Evolutionary conservation across 2,113 vertebrate species (phyloP).

Genomic region (Corythaixoides concolor): DNA sequence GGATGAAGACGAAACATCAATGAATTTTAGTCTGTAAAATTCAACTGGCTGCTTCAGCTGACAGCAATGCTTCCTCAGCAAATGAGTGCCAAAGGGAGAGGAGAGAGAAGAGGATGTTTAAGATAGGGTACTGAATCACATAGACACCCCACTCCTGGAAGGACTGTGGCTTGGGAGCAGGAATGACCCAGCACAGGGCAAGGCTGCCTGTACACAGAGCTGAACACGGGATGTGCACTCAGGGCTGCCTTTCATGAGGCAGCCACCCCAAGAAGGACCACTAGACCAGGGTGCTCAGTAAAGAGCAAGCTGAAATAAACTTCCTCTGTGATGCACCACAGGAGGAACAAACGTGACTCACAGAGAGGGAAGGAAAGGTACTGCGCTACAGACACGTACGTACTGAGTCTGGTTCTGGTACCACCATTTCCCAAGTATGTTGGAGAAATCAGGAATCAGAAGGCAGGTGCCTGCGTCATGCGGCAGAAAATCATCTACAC

Average conservation of each 20-base stretch:
- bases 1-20: neutral
- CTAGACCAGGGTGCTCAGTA: neutral
- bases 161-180: neutral
- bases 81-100: neutral
- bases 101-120: neutral
- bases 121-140: neutral
- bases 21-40: neutral
- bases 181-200: neutral
- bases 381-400: neutral
- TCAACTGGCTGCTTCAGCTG: neutral
- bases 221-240: neutral
- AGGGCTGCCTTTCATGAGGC: neutral
- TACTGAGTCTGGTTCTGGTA: neutral
- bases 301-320: neutral
- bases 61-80: neutral
- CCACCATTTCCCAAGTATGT: neutral
- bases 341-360: rapidly evolving
- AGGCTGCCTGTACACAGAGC: neutral
- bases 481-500: neutral
- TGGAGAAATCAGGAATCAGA: neutral
- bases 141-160: neutral
- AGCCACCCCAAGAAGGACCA: neutral
- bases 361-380: neutral
- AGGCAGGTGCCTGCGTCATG: neutral
- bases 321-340: neutral